Evolutionary conservation across 2,888 invertebrate species (phyloP).

Genomic region (Dicyrtomina minuta): DNA sequence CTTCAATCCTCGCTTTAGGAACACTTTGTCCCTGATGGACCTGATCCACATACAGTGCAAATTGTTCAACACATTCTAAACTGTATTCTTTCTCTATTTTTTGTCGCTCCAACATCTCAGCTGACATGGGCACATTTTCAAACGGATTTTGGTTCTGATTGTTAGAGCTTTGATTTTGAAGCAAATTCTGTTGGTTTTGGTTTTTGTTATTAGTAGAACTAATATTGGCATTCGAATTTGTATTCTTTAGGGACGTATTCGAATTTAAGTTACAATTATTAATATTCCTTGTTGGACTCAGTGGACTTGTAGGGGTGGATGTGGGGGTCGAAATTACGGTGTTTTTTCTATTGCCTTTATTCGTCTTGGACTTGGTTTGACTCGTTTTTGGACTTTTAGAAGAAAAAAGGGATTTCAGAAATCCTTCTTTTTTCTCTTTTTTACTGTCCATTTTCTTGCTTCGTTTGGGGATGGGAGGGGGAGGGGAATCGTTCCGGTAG

Average conservation of each 20-base stretch:
- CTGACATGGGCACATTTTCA: too few species aligned
- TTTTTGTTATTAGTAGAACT: too few species aligned
- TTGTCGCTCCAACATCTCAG: too few species aligned
- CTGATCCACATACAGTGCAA: conserved; percentile 76
- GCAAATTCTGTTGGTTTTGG: too few species aligned
- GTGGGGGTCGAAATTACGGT: too few species aligned
- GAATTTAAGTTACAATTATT: conserved; percentile 4
- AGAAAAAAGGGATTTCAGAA: conserved; percentile 38
- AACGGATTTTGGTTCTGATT: too few species aligned
- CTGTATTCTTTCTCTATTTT: conserved; percentile 66
- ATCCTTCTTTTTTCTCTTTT: conserved; percentile 32
- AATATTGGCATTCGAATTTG: too few species aligned
- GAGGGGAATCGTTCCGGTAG: conserved; percentile 36
- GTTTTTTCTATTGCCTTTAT: too few species aligned
- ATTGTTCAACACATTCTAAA: conserved; percentile 82
- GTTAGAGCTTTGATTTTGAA: too few species aligned
- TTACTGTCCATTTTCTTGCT: conserved; percentile 42
- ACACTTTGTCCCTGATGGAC: conserved; percentile 64
- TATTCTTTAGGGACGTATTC: too few species aligned
- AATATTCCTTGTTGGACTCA: too few species aligned
- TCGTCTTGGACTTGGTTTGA: conserved; percentile 28
- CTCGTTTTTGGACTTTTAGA: conserved; percentile 31
- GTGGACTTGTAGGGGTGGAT: conserved; percentile 23
- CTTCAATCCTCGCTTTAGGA: conserved; percentile 80
- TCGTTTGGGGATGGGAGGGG: conserved; percentile 30